phyloP scores from a whole-genome alignment of 2,113 vertebrate species.

The Sapajus apella region DNA sequence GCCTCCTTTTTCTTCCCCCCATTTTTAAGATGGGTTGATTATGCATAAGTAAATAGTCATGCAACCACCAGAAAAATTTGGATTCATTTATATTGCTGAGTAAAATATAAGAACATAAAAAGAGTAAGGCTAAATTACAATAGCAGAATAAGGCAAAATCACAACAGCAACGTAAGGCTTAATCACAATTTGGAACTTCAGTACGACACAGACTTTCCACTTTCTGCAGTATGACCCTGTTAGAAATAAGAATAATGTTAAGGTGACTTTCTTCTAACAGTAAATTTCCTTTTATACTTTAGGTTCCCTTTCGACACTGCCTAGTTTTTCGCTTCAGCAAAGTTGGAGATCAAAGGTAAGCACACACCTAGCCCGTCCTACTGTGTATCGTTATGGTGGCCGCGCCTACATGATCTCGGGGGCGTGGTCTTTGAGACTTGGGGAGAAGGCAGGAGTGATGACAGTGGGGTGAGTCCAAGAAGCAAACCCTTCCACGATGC shows the following conservation, averaged over 20 bases:
- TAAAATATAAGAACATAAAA: neutral
- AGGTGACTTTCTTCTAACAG: neutral
- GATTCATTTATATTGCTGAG: slow-evolving; percentile 30
- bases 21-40: slow-evolving; percentile 25
- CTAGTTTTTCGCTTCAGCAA: neutral
- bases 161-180: neutral
- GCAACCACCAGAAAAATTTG: neutral
- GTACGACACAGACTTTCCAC: neutral
- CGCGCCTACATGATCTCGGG: accelerated
- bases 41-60: neutral
- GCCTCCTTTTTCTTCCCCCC: neutral
- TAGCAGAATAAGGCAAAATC: neutral
- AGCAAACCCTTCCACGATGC: accelerated
- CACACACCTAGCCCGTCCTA: neutral
- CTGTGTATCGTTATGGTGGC: neutral
- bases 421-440: neutral
- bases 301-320: neutral
- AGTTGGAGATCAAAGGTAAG: neutral
- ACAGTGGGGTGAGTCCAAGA: neutral
- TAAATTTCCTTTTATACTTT: neutral
- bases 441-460: neutral
- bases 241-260: neutral
- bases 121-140: neutral
- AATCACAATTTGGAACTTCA: neutral
- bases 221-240: neutral